Conservation (phyloP, 2,888 invertebrate genomes). For the Thereva unica region DNA sequence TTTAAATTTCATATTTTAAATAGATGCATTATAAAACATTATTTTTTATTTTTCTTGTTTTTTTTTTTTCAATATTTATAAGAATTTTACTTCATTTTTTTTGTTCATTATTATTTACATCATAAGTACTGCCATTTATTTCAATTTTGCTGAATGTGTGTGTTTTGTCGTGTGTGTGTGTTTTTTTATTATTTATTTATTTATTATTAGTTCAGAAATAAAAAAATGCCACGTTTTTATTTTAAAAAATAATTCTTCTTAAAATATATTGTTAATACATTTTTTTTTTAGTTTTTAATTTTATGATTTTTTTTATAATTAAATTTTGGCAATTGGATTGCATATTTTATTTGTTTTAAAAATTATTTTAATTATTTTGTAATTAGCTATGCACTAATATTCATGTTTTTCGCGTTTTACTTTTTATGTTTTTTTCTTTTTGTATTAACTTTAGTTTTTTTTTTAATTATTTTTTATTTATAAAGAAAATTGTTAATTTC, state of each 20-base stretch:
- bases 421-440: constrained; percentile 15
- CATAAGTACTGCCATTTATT: too few species aligned
- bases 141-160: too few species aligned
- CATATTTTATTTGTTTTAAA: constrained; percentile 25
- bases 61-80: too few species aligned
- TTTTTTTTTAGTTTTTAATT: constrained; percentile 2
- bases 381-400: constrained; percentile 15
- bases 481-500: too few species aligned
- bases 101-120: too few species aligned
- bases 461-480: too few species aligned
- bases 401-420: constrained; percentile 3
- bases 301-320: constrained; percentile 22
- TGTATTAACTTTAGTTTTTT: neutral
- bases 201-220: constrained; percentile 17
- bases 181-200: constrained; percentile 5
- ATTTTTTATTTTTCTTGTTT: too few species aligned
- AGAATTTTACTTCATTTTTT: too few species aligned
- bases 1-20: constrained; percentile 14
- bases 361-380: constrained; percentile 13
- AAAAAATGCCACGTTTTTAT: too few species aligned
- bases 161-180: neutral
- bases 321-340: constrained; percentile 40
- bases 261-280: constrained; percentile 27
- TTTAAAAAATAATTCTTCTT: constrained; percentile 18
- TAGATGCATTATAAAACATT: neutral